Conservation (phyloP, 2,113 vertebrate genomes). For the Callopanchax toddi region DNA sequence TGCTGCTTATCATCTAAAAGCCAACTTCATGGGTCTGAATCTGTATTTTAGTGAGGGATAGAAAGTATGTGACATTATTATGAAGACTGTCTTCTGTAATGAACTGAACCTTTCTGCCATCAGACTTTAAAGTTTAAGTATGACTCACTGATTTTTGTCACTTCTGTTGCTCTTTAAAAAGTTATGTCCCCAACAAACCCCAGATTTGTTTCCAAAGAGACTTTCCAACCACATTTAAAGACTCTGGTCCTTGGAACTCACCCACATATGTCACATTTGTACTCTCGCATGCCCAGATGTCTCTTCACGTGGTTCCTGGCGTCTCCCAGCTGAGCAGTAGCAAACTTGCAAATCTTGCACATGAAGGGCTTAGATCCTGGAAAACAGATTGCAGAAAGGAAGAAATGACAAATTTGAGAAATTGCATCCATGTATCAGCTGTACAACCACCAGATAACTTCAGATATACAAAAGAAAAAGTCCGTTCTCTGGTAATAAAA, state of each 20-base stretch:
- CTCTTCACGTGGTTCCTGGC: constrained; percentile 98
- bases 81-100: background rate
- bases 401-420: constrained; percentile 40
- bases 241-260: constrained; percentile 78
- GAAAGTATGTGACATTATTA: background rate
- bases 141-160: too few species aligned
- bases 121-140: too few species aligned
- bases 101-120: too few species aligned
- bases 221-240: background rate
- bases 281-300: constrained; percentile 98
- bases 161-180: background rate
- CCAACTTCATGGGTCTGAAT: too few species aligned
- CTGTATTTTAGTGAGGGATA: background rate
- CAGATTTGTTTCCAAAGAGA: background rate
- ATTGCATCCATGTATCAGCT: constrained; percentile 16
- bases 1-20: too few species aligned
- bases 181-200: background rate
- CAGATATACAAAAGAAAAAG: constrained; percentile 50
- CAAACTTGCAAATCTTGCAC: constrained; percentile 99
- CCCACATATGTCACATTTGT: constrained; percentile 99
- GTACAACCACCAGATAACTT: background rate
- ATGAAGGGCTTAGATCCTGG: constrained; percentile 98
- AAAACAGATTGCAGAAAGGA: constrained; percentile 65
- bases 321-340: constrained; percentile 97
- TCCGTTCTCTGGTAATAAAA: constrained; percentile 50